These are phyloP conservation scores for Urocolius indicus DNA, from an alignment of 2,113 vertebrate species.

Conservation along the genomic window DNA sequence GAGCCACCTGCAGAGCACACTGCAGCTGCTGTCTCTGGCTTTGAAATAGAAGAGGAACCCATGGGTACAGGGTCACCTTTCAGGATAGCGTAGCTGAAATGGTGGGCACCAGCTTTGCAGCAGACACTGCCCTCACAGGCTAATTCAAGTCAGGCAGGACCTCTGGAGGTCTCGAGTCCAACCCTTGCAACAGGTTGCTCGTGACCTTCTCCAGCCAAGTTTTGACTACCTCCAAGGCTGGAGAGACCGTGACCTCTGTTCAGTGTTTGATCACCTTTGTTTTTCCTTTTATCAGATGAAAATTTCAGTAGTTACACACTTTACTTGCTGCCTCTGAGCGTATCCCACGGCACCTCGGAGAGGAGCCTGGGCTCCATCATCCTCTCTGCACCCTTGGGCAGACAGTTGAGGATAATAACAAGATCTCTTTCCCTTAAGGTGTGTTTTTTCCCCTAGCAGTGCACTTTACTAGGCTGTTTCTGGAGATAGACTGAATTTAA, in stretches of 20 bases:
- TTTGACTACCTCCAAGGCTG: background rate
- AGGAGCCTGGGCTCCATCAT: background rate
- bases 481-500: background rate
- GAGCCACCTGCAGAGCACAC: background rate
- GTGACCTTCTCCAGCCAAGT: background rate
- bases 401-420: background rate
- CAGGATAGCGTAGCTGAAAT: background rate
- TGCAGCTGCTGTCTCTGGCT: background rate
- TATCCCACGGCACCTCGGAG: fast-evolving
- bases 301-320: background rate
- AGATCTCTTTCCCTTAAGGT: background rate
- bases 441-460: background rate
- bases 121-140: background rate
- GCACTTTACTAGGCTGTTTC: fast-evolving
- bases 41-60: background rate
- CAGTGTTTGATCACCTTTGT: background rate
- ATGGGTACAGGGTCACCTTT: background rate
- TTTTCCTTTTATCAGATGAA: background rate
- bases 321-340: background rate
- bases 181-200: background rate
- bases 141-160: background rate
- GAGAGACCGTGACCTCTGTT: background rate
- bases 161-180: background rate
- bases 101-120: background rate
- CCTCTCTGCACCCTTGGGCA: fast-evolving